Conservation (phyloP, 2,113 vertebrate species). For the Lophura nycthemera region DNA sequence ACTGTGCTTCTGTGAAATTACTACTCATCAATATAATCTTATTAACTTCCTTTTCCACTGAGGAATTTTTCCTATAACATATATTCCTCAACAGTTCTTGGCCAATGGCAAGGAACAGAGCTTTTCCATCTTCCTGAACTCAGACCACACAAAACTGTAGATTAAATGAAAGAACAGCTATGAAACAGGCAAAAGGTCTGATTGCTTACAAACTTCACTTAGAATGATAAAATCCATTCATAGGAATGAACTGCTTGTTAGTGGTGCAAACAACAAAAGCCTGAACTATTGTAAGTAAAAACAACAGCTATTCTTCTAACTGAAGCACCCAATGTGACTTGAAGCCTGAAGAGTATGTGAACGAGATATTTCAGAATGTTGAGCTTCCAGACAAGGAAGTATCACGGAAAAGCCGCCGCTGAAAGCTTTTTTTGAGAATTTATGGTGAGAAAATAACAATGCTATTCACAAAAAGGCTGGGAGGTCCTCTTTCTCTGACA, state of each 20-base stretch:
- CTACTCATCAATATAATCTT: neutral
- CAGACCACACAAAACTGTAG: neutral
- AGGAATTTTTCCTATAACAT: neutral
- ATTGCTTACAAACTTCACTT: neutral
- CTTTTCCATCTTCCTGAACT: neutral
- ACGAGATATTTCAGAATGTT: neutral
- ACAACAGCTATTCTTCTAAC: neutral
- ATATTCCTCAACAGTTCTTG: neutral
- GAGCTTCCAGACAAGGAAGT: neutral
- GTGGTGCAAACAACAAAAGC: neutral
- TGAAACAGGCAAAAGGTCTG: neutral
- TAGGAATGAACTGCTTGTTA: neutral
- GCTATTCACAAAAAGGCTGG: neutral
- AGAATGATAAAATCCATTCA: neutral
- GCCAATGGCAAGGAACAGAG: neutral
- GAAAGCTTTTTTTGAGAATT: neutral
- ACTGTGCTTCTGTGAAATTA: neutral
- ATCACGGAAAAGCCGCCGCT: neutral
- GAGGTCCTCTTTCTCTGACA: constrained; percentile 26
- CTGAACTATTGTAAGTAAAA: neutral
- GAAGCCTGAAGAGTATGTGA: neutral
- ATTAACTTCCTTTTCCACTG: neutral
- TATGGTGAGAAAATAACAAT: constrained; percentile 35
- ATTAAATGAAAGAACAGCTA: neutral
- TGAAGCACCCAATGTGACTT: neutral